Evolutionary conservation across 2,888 invertebrate species (phyloP).

Genomic region (Cyaniris semiargus): DNA sequence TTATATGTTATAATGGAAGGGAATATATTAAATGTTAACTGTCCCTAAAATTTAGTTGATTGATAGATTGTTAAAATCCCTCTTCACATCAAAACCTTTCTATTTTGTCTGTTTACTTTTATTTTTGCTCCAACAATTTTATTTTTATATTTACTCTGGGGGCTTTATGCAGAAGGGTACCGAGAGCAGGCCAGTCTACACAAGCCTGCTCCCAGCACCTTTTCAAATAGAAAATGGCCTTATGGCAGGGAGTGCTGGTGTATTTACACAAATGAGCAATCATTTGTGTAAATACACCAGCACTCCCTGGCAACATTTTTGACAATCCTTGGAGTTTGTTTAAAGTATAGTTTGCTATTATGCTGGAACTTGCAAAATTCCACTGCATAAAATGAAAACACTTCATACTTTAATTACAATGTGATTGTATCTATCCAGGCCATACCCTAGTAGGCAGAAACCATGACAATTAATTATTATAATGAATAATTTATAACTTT

Average conservation of each 20-base stretch:
- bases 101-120: neutral
- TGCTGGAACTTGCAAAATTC: neutral
- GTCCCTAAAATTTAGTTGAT: neutral
- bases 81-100: neutral
- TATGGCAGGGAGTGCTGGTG: too few relatives aligned
- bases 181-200: too few relatives aligned
- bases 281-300: too few relatives aligned
- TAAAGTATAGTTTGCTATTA: neutral
- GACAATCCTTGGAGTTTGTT: too few relatives aligned
- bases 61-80: neutral
- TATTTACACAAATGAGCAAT: too few relatives aligned
- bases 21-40: neutral
- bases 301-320: too few relatives aligned
- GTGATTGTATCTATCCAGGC: neutral
- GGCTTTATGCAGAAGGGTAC: too few relatives aligned
- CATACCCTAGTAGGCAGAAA: neutral
- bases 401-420: neutral
- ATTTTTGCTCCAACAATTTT: neutral
- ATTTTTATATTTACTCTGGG: too few relatives aligned
- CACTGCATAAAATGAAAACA: neutral
- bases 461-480: constrained; percentile 16
- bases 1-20: constrained; percentile 25
- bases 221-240: too few relatives aligned
- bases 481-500: constrained; percentile 14
- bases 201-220: too few relatives aligned